Evolutionary conservation across 2,888 invertebrate genomes (phyloP).

Genomic region (Acronicta aceris): DNA sequence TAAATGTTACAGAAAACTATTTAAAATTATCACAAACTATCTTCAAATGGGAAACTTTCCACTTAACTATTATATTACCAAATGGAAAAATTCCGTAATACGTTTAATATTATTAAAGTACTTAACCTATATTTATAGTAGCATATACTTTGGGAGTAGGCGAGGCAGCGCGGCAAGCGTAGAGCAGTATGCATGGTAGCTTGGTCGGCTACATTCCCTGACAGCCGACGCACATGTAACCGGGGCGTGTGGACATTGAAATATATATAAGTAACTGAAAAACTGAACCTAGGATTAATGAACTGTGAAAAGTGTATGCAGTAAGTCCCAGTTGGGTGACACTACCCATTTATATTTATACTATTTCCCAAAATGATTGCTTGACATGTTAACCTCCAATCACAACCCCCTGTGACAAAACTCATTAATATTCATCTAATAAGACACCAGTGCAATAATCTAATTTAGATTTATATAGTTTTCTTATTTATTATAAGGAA

Average conservation of each 20-base stretch:
- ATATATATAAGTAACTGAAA: slow-evolving; percentile 1
- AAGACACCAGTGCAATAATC: too few relatives aligned
- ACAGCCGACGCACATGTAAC: slow-evolving; percentile 76
- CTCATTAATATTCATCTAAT: too few relatives aligned
- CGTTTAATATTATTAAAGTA: slow-evolving; percentile 62
- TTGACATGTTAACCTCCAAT: neutral
- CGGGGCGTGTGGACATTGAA: slow-evolving; percentile 70
- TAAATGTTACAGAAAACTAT: neutral
- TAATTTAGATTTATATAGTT: neutral
- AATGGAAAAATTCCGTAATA: slow-evolving; percentile 33
- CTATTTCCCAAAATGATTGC: neutral
- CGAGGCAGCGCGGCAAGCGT: slow-evolving; percentile 73
- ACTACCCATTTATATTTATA: neutral
- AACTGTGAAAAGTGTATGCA: neutral
- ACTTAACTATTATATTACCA: slow-evolving; percentile 27
- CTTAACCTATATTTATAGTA: slow-evolving; percentile 57
- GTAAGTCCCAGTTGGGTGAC: slow-evolving; percentile 25
- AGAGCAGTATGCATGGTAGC: slow-evolving; percentile 85
- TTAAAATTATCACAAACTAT: slow-evolving; percentile 14
- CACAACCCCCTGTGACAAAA: neutral
- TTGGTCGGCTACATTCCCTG: slow-evolving; percentile 77
- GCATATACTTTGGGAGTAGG: slow-evolving; percentile 60
- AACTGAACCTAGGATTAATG: neutral
- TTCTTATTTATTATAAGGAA: slow-evolving; percentile 4
- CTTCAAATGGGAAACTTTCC: slow-evolving; percentile 10